A percentile compares a stretch with the other conserved stretches of the same genome.
Evolutionary conservation across 2,797 vertebrate species (phyloP).

Genomic region (Enteromius thamalakanensis): DNA sequence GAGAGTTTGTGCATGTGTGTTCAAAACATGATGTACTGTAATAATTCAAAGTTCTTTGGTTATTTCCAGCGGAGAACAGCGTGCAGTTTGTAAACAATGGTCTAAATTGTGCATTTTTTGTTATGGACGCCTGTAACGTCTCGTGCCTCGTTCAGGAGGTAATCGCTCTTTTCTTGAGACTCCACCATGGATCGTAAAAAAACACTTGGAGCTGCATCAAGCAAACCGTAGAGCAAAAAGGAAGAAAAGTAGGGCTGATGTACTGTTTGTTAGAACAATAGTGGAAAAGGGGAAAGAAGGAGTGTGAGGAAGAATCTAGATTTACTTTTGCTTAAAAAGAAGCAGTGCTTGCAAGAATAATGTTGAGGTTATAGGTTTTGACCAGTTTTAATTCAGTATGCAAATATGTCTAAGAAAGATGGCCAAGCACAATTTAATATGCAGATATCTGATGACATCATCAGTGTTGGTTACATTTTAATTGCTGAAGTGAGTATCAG

Average conservation of each 20-base stretch:
- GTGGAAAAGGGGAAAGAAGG: neutral
- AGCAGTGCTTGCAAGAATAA: neutral
- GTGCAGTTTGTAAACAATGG: conserved; percentile 17
- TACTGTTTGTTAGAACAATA: neutral
- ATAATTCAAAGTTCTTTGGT: conserved; percentile 52
- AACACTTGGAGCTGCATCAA: conserved; percentile 10
- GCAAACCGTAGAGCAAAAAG: neutral
- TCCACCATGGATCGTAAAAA: conserved; percentile 31
- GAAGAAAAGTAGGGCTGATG: neutral
- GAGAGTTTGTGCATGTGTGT: conserved; percentile 21
- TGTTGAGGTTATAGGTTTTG: conserved; percentile 9
- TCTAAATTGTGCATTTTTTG: conserved; percentile 17
- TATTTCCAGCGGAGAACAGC: conserved; percentile 34
- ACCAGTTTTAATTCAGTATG: neutral
- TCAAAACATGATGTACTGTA: conserved; percentile 44
- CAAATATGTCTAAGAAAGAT: neutral
- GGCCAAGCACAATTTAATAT: neutral
- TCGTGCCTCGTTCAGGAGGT: neutral
- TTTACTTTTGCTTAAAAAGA: neutral
- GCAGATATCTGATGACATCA: neutral
- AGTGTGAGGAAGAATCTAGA: neutral
- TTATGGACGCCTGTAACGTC: conserved; percentile 38
- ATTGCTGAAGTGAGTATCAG: neutral
- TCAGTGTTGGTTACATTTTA: neutral
- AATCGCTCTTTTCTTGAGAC: conserved; percentile 21